A percentile compares a stretch with the other conserved stretches of the same genome.
Conservation (phyloP, 2,888 invertebrate genomes). For the Tetheella fluctuosa region DNA sequence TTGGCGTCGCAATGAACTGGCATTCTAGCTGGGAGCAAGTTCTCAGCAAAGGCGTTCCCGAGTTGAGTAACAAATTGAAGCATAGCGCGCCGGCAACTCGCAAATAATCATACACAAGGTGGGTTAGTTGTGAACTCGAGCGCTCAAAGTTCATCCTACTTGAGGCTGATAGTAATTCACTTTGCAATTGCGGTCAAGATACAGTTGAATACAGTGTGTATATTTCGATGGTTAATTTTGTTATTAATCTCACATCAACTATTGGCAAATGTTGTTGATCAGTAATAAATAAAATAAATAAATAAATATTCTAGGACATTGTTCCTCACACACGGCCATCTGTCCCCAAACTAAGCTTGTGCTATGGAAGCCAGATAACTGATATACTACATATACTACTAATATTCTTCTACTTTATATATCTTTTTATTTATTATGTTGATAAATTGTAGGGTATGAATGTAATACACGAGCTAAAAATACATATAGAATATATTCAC, state of each 20-base stretch:
- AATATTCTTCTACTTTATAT: too few species aligned
- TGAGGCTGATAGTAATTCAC: constrained; percentile 63
- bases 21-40: constrained; percentile 61
- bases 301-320: too few species aligned
- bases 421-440: not conserved
- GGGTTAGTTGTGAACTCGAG: constrained; percentile 54
- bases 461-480: not conserved
- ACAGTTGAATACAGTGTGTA: constrained; percentile 37
- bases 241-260: too few species aligned
- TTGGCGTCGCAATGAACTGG: constrained; percentile 73
- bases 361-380: too few species aligned
- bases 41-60: constrained; percentile 64
- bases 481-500: not conserved
- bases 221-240: not conserved
- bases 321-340: too few species aligned
- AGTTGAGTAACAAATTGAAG: constrained; percentile 74
- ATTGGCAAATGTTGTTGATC: too few species aligned
- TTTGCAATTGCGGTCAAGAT: constrained; percentile 61
- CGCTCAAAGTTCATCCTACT: constrained; percentile 58
- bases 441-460: not conserved
- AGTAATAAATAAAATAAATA: too few species aligned
- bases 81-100: constrained; percentile 62
- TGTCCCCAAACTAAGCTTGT: too few species aligned
- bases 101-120: constrained; percentile 78
- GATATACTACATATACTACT: too few species aligned